Percentiles rank a stretch among this genome's conserved stretches.
Conservation (phyloP, 37 sponge, comb jelly and placozoan species). For the Mnemiopsis leidyi region DNA sequence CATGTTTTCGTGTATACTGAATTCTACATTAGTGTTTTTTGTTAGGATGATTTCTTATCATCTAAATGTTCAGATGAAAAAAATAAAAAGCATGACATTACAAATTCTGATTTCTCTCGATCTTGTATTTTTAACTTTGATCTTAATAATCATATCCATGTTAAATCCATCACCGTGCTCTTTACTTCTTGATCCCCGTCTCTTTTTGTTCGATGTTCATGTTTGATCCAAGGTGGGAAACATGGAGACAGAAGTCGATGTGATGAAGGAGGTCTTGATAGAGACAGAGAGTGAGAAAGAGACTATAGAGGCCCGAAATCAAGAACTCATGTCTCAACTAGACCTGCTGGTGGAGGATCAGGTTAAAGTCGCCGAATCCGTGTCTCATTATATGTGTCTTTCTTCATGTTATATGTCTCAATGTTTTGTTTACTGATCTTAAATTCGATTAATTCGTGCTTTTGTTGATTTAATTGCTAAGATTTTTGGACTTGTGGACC, state of each 20-base stretch:
- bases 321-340: neutral
- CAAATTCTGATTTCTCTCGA: too few species aligned
- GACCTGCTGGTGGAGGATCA: conserved; percentile 4
- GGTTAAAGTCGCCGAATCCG: neutral
- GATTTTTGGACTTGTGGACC: too few species aligned
- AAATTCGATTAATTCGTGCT: too few species aligned
- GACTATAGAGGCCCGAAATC: neutral
- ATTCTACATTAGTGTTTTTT: neutral
- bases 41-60: too few species aligned
- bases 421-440: too few species aligned
- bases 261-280: conserved; percentile 55
- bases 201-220: neutral
- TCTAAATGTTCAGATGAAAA: too few species aligned
- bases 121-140: too few species aligned
- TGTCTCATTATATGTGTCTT: neutral
- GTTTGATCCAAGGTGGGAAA: conserved; percentile 10
- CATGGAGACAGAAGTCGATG: conserved; percentile 10
- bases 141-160: too few species aligned
- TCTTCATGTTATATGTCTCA: neutral
- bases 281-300: conserved; percentile 46
- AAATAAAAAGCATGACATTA: too few species aligned
- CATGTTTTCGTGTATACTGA: neutral
- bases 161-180: neutral
- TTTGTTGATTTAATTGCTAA: too few species aligned
- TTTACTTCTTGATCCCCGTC: neutral